Evolutionary conservation across 2,113 vertebrate genomes (phyloP).

Genomic region (Lota lota): DNA sequence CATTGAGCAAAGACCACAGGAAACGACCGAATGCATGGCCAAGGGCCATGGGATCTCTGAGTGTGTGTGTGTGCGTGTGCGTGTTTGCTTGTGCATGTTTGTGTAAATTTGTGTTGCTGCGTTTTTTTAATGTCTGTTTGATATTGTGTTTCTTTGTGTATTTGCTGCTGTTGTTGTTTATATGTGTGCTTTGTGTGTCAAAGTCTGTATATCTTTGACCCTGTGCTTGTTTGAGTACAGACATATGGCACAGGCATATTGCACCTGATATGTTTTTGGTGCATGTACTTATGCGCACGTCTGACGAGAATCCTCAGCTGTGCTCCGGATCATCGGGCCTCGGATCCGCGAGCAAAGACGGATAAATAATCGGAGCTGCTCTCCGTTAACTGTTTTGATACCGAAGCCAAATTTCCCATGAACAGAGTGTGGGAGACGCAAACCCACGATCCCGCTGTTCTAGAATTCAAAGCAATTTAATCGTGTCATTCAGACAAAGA

Average conservation of each 20-base stretch:
- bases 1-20: constrained; percentile 52
- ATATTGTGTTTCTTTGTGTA: no score
- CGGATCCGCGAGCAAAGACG: constrained; percentile 36
- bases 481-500: constrained; percentile 44
- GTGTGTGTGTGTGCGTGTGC: constrained; percentile 1
- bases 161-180: no score
- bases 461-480: constrained; percentile 48
- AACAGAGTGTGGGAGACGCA: constrained; percentile 29
- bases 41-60: constrained; percentile 10
- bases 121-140: no score
- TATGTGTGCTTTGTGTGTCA: no score
- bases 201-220: no score
- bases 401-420: constrained; percentile 40
- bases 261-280: no score
- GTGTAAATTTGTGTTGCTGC: not conserved
- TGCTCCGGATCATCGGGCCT: constrained; percentile 46
- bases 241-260: no score
- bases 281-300: not conserved
- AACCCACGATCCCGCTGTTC: constrained; percentile 45
- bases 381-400: constrained; percentile 47
- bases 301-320: constrained; percentile 50
- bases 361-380: constrained; percentile 54
- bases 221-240: no score
- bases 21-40: constrained; percentile 27
- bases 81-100: constrained; percentile 6